Percentiles rank a stretch among this genome's conserved stretches.
phyloP scores from a whole-genome alignment of 2,797 vertebrate species.

The Thripadectes ignobilis region DNA sequence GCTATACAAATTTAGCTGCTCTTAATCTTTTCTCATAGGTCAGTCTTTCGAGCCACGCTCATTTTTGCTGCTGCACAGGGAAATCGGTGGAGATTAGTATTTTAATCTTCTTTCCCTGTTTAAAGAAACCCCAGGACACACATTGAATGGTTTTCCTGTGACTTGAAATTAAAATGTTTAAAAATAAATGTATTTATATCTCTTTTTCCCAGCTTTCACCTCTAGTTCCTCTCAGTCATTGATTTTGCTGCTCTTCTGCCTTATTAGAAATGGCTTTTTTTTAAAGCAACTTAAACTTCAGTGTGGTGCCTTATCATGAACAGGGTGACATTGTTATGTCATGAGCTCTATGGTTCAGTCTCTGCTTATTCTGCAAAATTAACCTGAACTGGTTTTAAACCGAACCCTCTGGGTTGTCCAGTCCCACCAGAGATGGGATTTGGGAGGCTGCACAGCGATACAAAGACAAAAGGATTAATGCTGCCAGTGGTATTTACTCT shows the following conservation, averaged over 20 bases:
- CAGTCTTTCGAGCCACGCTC: not conserved
- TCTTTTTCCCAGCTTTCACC: not conserved
- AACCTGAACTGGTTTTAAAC: not conserved
- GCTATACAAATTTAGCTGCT: conserved; percentile 30
- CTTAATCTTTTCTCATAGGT: conserved; percentile 47
- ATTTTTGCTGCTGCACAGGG: conserved; percentile 20
- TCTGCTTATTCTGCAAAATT: not conserved
- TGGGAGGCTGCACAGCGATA: not conserved
- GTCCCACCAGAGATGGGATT: not conserved
- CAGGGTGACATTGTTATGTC: not conserved
- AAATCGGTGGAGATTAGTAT: conserved; percentile 24
- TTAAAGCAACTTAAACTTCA: not conserved
- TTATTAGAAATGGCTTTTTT: not conserved
- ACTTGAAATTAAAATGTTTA: not conserved
- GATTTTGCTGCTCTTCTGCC: not conserved
- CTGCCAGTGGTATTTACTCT: not conserved
- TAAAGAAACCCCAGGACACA: conserved; percentile 30
- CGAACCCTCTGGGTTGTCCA: not conserved
- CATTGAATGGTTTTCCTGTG: not conserved
- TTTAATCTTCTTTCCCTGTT: conserved; percentile 54
- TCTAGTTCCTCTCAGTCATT: not conserved
- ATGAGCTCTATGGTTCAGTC: not conserved
- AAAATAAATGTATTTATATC: not conserved
- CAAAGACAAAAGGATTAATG: not conserved
- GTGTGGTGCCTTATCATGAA: not conserved